A percentile compares a stretch with the other conserved stretches of the same genome.
These are phyloP conservation scores for Prosapia bicincta DNA, from an alignment of 2,888 invertebrate genomes.

Conservation along the genomic window DNA sequence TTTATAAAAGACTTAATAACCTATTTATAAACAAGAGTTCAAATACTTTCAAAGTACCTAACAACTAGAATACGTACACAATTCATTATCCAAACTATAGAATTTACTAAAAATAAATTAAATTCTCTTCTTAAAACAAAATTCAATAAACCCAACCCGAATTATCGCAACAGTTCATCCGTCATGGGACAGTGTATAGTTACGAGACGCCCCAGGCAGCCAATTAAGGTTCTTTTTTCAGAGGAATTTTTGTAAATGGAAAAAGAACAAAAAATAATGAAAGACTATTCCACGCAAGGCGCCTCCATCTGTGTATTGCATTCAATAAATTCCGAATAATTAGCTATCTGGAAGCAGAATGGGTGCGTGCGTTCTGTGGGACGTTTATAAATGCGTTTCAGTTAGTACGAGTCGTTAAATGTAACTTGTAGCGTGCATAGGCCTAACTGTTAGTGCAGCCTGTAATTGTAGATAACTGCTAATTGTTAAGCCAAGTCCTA, in stretches of 20 bases:
- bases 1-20: too few species aligned
- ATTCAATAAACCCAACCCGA: neutral
- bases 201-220: constrained; percentile 1
- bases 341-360: too few species aligned
- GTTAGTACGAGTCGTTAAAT: neutral
- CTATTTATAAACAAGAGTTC: too few species aligned
- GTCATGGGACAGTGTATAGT: neutral
- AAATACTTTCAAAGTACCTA: too few species aligned
- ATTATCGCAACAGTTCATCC: neutral
- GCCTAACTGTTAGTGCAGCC: too few species aligned
- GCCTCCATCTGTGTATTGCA: neutral
- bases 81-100: too few species aligned
- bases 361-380: neutral
- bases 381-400: neutral
- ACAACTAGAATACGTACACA: too few species aligned
- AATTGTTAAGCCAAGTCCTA: too few species aligned
- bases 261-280: constrained; percentile 16
- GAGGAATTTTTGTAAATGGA: constrained; percentile 25
- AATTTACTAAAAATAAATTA: too few species aligned
- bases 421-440: neutral
- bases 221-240: constrained; percentile 25
- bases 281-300: neutral
- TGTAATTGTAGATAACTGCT: too few species aligned
- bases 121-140: too few species aligned
- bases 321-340: neutral